phyloP scores from a whole-genome alignment of 2,888 invertebrate species.

The Trichogramma dendrolimi region DNA sequence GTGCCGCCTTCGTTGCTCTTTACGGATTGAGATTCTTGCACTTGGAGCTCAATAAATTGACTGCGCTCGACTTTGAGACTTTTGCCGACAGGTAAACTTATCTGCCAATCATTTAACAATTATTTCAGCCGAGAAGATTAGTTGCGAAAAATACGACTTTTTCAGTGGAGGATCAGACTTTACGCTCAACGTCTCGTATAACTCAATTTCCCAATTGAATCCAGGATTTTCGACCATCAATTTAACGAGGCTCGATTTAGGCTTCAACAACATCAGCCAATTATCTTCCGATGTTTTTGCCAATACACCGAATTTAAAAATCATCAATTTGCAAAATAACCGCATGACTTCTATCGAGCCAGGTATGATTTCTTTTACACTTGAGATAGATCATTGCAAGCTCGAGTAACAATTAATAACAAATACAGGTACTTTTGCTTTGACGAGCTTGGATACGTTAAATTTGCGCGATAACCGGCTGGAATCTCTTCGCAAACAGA shows the following conservation, averaged over 20 bases:
- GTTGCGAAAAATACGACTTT: not conserved
- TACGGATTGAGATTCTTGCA: conserved; percentile 74
- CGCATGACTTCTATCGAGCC: conserved; percentile 74
- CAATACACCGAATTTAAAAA: conserved; percentile 68
- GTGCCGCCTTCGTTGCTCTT: conserved; percentile 70
- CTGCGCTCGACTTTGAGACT: conserved; percentile 55
- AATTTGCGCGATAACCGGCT: conserved; percentile 73
- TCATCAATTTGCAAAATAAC: conserved; percentile 78
- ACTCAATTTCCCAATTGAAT: conserved; percentile 67
- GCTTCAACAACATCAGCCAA: conserved; percentile 74
- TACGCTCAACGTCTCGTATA: conserved; percentile 74
- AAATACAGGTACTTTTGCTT: conserved; percentile 71
- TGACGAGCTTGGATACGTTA: conserved; percentile 62
- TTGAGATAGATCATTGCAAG: not conserved
- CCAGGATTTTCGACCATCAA: conserved; percentile 54
- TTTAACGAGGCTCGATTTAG: conserved; percentile 78
- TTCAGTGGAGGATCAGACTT: conserved; percentile 56
- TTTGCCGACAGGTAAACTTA: conserved; percentile 37
- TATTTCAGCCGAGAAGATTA: not conserved
- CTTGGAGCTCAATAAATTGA: conserved; percentile 73
- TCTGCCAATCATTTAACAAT: not conserved
- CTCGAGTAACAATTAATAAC: conserved; percentile 55
- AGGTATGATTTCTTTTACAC: conserved; percentile 51
- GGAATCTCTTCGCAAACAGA: conserved; percentile 66
- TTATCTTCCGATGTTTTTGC: conserved; percentile 66